phyloP scores from a whole-genome alignment of 2,113 vertebrate species.

The Helogale parvula region DNA sequence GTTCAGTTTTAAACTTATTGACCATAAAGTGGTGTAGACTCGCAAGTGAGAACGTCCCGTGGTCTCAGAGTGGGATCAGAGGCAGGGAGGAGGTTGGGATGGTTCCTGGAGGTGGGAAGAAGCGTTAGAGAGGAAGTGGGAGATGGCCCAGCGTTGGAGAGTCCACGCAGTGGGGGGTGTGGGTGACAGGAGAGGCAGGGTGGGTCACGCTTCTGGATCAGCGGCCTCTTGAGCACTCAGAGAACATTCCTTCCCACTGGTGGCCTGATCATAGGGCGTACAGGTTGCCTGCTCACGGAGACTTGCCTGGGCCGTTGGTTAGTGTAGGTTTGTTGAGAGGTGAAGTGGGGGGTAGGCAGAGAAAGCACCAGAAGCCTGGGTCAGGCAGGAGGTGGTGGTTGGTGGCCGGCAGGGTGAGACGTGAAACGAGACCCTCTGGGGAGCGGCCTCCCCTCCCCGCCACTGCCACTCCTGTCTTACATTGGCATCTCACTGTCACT shows the following conservation, averaged over 20 bases:
- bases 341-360: not conserved
- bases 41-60: not conserved
- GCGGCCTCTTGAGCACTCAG: not conserved
- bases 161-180: rapidly evolving
- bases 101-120: not conserved
- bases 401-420: not conserved
- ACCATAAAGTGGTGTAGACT: not conserved
- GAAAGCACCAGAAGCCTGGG: not conserved
- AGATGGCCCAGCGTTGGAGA: not conserved
- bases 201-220: not conserved
- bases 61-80: not conserved
- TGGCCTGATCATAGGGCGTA: not conserved
- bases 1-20: not conserved
- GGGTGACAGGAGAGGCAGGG: rapidly evolving
- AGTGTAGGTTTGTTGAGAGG: not conserved
- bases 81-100: not conserved
- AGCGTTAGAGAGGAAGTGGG: not conserved
- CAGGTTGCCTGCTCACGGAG: not conserved
- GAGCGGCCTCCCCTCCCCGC: too few species aligned
- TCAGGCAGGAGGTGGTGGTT: not conserved
- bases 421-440: not conserved
- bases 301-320: rapidly evolving
- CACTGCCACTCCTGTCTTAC: not conserved
- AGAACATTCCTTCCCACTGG: not conserved
- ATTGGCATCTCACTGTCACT: not conserved